Evolutionary conservation across 2,113 vertebrate genomes (phyloP).

Genomic region (Chunga burmeisteri): DNA sequence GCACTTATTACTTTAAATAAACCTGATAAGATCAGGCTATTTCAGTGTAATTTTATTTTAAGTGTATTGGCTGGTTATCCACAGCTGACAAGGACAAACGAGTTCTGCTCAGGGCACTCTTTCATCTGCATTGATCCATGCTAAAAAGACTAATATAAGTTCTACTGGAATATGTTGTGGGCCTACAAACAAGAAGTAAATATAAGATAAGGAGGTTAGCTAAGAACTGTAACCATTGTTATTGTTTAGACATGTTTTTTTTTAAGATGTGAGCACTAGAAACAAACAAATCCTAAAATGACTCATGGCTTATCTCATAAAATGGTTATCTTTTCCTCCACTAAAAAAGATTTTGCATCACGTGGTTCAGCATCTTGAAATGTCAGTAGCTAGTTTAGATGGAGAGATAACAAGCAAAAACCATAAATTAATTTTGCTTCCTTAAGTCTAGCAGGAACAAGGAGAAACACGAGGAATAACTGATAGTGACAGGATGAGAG

Average conservation of each 20-base stretch:
- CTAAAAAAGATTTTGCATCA: not conserved
- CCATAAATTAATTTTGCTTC: constrained; percentile 36
- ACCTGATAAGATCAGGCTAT: constrained; percentile 13
- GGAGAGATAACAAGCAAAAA: constrained; percentile 28
- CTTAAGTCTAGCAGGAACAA: constrained; percentile 17
- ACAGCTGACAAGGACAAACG: constrained; percentile 58
- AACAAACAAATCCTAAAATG: constrained; percentile 7
- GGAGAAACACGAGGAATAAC: constrained; percentile 66
- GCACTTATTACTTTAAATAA: constrained; percentile 56
- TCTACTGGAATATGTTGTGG: constrained; percentile 17
- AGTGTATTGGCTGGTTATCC: constrained; percentile 46
- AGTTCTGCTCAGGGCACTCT: constrained; percentile 24
- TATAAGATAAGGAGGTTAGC: constrained; percentile 11
- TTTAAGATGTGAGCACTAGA: not conserved
- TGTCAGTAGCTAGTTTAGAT: constrained; percentile 9
- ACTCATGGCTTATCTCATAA: not conserved
- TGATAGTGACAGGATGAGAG: constrained; percentile 64
- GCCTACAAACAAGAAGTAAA: not conserved
- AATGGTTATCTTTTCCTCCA: constrained; percentile 7
- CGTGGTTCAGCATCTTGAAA: not conserved
- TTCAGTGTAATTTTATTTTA: constrained; percentile 50
- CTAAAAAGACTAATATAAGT: constrained; percentile 38
- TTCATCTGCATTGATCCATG: constrained; percentile 53
- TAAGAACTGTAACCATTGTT: not conserved
- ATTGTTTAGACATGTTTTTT: not conserved